Percentiles rank a stretch among this genome's conserved stretches.
Conservation (phyloP, 2,797 vertebrate genomes). For the Ptychobarbus kaznakovi region DNA sequence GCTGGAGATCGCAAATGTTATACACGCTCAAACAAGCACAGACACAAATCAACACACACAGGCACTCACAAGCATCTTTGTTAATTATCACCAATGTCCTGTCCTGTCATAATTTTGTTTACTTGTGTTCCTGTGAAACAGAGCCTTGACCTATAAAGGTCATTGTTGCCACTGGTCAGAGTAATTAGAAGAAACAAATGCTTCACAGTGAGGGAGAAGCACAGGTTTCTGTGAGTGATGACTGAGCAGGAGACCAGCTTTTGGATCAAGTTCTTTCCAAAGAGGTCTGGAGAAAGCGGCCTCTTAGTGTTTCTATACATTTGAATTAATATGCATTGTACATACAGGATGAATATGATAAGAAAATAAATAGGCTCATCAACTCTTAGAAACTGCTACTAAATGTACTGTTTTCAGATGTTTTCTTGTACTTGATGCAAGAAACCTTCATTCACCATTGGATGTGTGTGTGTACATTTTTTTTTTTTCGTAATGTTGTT, state of each 20-base stretch:
- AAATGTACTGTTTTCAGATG: neutral
- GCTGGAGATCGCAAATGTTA: constrained; percentile 10
- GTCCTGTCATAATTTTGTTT: constrained; percentile 33
- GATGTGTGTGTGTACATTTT: too few species aligned
- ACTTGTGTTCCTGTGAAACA: constrained; percentile 16
- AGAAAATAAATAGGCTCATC: neutral
- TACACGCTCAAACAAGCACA: neutral
- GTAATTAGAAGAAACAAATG: constrained; percentile 56
- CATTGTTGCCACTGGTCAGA: constrained; percentile 45
- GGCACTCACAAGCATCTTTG: neutral
- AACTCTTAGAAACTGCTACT: neutral
- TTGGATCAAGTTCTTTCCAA: neutral
- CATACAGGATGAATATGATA: too few species aligned
- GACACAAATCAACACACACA: neutral
- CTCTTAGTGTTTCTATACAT: neutral
- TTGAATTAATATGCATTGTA: neutral
- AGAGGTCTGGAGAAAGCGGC: neutral
- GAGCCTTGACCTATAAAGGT: constrained; percentile 57
- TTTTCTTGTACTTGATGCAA: too few species aligned
- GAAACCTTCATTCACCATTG: too few species aligned
- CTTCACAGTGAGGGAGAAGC: constrained; percentile 21
- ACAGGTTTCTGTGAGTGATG: neutral
- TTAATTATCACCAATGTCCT: constrained; percentile 45
- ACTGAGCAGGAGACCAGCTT: constrained; percentile 2
- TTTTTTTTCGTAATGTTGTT: neutral